Evolutionary conservation across 2,113 vertebrate genomes (phyloP), one percentile per base, ranked within the genome.

Genomic region (Erythrocercus mccallii): DNA sequence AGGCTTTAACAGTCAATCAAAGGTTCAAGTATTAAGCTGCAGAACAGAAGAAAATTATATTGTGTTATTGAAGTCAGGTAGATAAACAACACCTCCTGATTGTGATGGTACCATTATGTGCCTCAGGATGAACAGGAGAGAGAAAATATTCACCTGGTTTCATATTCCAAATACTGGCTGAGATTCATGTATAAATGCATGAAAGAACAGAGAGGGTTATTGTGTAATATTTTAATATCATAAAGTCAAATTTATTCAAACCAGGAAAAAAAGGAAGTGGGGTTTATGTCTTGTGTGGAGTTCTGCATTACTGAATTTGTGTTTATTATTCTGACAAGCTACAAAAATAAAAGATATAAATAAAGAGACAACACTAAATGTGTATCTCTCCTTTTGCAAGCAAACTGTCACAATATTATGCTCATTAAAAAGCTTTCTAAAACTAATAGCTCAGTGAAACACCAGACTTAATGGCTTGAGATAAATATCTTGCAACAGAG

Each of bases 391-490:
- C 88, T 92, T 94, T 72, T 93, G 77, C 88, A 90, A 78, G 88
- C 30, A 93, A 95, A 93, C 82, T 95, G 92, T 92, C 95, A 94
- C 93, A 97, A 90, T 87, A 86, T 95, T 93, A 92, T 74, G 68
- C 92, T 94, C 80, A 92, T 90, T 92, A 88, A 94, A 95, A 95
- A 83, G 71, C 86, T 93, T 94, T 76, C 2, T 17, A 88, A 94
- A 95, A 88, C 76, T 86, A 95, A 87, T 95, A 92, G 65, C 81
- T 77, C 84, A 79, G 84, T 84, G 90, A 94, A 95, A 90, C 82
- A 85, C 66, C 81, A 77, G 81, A 82, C 18, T 96, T 96, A 95
- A 94, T 80, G 85, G 73, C 78, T 95, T 91, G 81, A 89, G 92
- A 95, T 90, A 93, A 94, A 60, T 90, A 81, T 81, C 72, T 81